Conservation (phyloP, 2,797 vertebrate genomes). For the Trachops cirrhosus region DNA sequence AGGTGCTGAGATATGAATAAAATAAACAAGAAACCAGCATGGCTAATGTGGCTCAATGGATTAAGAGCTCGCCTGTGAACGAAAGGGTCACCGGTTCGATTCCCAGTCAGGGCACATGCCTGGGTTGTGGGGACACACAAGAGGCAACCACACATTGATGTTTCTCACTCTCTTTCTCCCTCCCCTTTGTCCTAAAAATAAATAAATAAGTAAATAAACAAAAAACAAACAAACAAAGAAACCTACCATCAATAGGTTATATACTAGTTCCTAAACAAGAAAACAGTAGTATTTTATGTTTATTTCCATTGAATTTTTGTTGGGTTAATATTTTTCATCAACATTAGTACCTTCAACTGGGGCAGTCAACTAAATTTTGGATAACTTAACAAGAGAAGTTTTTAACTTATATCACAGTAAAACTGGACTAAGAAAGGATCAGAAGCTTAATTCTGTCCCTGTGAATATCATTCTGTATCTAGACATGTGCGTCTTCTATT, state of each 20-base stretch:
- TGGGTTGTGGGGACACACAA: too few relatives aligned
- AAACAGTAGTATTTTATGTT: neutral
- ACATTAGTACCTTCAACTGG: neutral
- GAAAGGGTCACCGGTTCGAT: too few relatives aligned
- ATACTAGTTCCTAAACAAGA: neutral
- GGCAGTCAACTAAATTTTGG: neutral
- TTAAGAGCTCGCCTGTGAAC: too few relatives aligned
- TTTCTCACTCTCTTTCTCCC: too few relatives aligned
- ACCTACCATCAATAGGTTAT: neutral
- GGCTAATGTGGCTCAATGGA: too few relatives aligned
- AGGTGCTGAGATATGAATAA: neutral
- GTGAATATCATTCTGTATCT: neutral
- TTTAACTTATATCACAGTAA: neutral
- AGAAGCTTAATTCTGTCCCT: neutral
- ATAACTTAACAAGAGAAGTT: neutral
- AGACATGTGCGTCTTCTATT: neutral
- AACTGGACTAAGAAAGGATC: neutral
- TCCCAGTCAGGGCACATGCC: too few relatives aligned
- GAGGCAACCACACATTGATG: too few relatives aligned
- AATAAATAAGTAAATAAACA: too few relatives aligned
- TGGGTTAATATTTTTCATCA: neutral
- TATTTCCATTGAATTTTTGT: neutral
- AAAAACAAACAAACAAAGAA: neutral
- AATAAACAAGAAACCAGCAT: neutral
- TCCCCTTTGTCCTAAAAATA: too few relatives aligned